Evolutionary conservation across 2,888 invertebrate genomes (phyloP).

Genomic region (Neoitamus cyanurus): DNA sequence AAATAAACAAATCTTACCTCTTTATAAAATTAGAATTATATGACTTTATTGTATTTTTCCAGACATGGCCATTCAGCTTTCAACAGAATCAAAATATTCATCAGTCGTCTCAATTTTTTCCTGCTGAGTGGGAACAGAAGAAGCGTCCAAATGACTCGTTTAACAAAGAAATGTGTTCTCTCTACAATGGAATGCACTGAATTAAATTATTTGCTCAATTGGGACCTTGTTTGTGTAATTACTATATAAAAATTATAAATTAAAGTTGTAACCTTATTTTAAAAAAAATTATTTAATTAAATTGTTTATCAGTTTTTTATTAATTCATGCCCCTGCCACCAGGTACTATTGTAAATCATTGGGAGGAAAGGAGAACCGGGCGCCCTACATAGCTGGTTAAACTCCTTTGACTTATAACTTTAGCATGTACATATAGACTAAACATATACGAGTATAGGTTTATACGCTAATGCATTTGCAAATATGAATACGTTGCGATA

Average conservation of each 20-base stretch:
- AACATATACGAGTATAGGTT: too few species aligned
- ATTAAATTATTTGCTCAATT: not conserved
- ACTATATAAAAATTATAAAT: not conserved
- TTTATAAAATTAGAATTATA: too few species aligned
- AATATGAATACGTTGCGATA: too few species aligned
- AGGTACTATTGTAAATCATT: too few species aligned
- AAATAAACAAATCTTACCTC: too few species aligned
- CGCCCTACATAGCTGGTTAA: too few species aligned
- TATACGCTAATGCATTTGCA: too few species aligned
- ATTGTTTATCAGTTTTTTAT: not conserved
- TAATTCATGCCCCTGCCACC: not conserved
- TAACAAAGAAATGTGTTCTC: not conserved
- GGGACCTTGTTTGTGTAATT: not conserved
- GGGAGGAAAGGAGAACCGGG: too few species aligned
- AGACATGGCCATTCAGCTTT: slow-evolving; percentile 88
- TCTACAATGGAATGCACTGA: not conserved
- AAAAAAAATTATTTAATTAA: not conserved
- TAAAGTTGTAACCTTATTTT: not conserved
- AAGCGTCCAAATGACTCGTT: slow-evolving; percentile 1
- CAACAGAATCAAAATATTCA: slow-evolving; percentile 67
- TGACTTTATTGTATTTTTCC: slow-evolving; percentile 61
- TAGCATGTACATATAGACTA: too few species aligned
- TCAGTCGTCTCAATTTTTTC: not conserved
- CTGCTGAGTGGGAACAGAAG: slow-evolving; percentile 13
- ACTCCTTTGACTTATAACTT: too few species aligned